phyloP scores from a whole-genome alignment of 1,140 invertebrate species.

The Sminthurinus signatus region DNA sequence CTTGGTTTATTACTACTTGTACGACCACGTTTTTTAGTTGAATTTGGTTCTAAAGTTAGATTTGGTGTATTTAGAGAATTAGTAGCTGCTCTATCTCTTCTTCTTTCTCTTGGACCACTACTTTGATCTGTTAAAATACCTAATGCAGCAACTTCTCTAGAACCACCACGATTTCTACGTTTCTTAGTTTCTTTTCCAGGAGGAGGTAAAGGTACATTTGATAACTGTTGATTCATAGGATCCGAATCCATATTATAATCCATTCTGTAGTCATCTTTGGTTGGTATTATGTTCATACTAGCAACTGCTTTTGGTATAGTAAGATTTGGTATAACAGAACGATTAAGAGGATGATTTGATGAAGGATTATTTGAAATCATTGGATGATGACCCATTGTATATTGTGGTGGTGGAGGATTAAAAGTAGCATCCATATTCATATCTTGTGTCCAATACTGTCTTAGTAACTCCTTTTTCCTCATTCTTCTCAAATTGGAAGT shows the following conservation, averaged over 20 bases:
- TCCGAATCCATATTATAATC: constrained; percentile 34
- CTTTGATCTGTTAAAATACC: constrained; percentile 28
- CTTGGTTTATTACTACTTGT: constrained; percentile 27
- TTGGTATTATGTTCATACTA: constrained; percentile 75
- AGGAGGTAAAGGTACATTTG: not conserved
- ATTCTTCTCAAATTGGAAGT: constrained; percentile 71
- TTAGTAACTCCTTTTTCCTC: constrained; percentile 79
- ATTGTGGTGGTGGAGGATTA: constrained; percentile 43
- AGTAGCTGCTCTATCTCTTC: constrained; percentile 18
- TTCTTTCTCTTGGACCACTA: constrained; percentile 28
- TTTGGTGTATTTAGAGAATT: not conserved
- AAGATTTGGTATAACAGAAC: constrained; percentile 56
- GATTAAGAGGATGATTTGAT: constrained; percentile 56
- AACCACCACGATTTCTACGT: constrained; percentile 44
- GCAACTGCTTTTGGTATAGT: constrained; percentile 79
- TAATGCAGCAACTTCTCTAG: constrained; percentile 40
- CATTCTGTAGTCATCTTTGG: constrained; percentile 68
- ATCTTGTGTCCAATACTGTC: constrained; percentile 77
- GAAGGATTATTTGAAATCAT: constrained; percentile 51
- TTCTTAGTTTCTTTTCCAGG: constrained; percentile 37
- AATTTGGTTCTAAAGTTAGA: constrained; percentile 11
- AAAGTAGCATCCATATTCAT: constrained; percentile 69
- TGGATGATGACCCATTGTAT: constrained; percentile 28
- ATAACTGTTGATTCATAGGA: constrained; percentile 43
- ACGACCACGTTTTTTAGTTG: constrained; percentile 26